A percentile compares a stretch with the other conserved stretches of the same genome.
Evolutionary conservation across 2,113 vertebrate genomes (phyloP).

Genomic region (Stomatorhinus ivindoensis): DNA sequence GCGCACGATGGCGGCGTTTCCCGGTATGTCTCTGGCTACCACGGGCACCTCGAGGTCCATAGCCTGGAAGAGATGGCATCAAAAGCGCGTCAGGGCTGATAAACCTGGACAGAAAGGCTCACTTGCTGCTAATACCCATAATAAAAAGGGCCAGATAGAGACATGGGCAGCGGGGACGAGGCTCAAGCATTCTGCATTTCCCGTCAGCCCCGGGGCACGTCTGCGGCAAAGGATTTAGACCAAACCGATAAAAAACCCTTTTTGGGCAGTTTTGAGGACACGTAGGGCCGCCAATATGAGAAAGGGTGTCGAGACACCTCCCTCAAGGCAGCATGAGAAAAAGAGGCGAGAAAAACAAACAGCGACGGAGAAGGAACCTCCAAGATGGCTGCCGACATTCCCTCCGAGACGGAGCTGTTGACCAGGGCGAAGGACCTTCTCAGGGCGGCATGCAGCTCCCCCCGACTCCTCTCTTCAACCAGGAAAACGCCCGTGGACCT

Average conservation of each 20-base stretch:
- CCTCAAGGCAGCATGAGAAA: neutral
- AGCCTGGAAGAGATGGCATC: constrained; percentile 58
- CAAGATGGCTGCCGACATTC: constrained; percentile 90
- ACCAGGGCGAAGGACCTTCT: constrained; percentile 71
- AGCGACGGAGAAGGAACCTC: constrained; percentile 62
- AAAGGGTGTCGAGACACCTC: neutral
- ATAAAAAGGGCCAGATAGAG: neutral
- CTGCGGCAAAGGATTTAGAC: neutral
- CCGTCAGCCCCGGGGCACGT: neutral
- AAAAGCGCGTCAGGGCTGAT: neutral
- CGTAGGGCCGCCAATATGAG: neutral
- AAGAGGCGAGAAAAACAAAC: neutral
- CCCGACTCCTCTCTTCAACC: constrained; percentile 65
- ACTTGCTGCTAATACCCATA: neutral
- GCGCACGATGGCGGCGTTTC: constrained; percentile 73
- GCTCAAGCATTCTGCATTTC: neutral
- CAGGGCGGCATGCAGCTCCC: constrained; percentile 75
- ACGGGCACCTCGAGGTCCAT: constrained; percentile 81
- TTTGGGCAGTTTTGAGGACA: neutral
- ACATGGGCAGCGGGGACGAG: neutral
- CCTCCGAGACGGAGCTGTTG: constrained; percentile 87
- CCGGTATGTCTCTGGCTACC: constrained; percentile 78
- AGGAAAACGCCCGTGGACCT: constrained; percentile 75
- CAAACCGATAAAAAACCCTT: neutral
- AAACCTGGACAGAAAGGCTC: neutral